phyloP scores from a whole-genome alignment of 2,888 invertebrate species.

The Saturnia japonica region DNA sequence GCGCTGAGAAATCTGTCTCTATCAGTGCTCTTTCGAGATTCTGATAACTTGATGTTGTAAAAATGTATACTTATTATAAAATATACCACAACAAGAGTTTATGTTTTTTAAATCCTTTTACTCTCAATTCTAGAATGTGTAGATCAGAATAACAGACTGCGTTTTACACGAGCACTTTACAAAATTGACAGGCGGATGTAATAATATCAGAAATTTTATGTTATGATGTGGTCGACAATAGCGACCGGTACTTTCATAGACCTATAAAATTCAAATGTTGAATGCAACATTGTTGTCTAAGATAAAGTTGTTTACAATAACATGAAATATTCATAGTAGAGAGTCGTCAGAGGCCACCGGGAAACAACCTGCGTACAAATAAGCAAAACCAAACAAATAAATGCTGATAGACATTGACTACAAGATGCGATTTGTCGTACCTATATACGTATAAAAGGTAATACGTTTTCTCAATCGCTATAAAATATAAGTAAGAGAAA shows the following conservation, averaged over 20 bases:
- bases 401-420: slow-evolving; percentile 48
- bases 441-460: slow-evolving; percentile 27
- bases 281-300: slow-evolving; percentile 64
- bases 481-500: neutral
- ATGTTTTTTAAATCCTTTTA: too few species aligned
- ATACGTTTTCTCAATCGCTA: neutral
- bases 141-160: slow-evolving; percentile 9
- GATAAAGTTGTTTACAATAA: slow-evolving; percentile 75
- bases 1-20: slow-evolving; percentile 47
- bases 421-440: slow-evolving; percentile 38
- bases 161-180: slow-evolving; percentile 18
- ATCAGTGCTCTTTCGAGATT: slow-evolving; percentile 42
- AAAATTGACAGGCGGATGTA: slow-evolving; percentile 16
- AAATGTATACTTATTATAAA: slow-evolving; percentile 27
- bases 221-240: slow-evolving; percentile 40
- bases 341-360: slow-evolving; percentile 61
- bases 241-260: slow-evolving; percentile 49
- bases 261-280: slow-evolving; percentile 64
- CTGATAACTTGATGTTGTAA: slow-evolving; percentile 43
- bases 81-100: neutral
- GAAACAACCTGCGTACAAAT: slow-evolving; percentile 50
- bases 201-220: slow-evolving; percentile 33
- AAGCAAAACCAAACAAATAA: slow-evolving; percentile 52
- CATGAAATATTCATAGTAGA: slow-evolving; percentile 78
- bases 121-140: neutral